Evolutionary conservation across 2,113 vertebrate genomes (phyloP).

Genomic region (Calyptomena viridis): DNA sequence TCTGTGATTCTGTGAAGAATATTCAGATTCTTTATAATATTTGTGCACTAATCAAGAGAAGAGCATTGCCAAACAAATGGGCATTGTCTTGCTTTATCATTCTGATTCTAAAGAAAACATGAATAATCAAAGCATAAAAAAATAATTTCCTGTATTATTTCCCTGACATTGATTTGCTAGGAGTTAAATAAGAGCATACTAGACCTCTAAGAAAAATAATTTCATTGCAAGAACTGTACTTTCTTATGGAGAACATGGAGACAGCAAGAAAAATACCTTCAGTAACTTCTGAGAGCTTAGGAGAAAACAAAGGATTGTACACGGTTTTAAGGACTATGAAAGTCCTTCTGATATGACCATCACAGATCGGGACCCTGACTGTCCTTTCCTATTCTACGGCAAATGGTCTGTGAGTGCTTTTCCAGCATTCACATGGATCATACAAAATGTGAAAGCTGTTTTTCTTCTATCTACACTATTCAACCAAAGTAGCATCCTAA

Average conservation of each 20-base stretch:
- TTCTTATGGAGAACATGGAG: not conserved
- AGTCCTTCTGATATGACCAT: not conserved
- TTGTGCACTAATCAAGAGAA: not conserved
- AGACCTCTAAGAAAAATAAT: not conserved
- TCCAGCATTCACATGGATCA: not conserved
- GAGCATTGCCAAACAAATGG: not conserved
- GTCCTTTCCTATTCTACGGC: not conserved
- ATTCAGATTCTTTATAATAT: not conserved
- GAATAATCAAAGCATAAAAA: not conserved
- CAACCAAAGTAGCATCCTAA: not conserved
- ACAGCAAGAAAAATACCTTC: not conserved
- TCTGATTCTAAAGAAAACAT: not conserved
- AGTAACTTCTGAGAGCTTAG: not conserved
- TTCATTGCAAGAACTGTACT: not conserved
- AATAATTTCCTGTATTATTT: not conserved
- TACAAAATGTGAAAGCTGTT: accelerated
- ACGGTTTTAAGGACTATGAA: not conserved
- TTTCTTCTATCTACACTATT: not conserved
- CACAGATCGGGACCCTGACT: not conserved
- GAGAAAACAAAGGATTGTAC: not conserved
- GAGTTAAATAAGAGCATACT: not conserved
- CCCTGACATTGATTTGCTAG: not conserved
- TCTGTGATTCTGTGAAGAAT: not conserved
- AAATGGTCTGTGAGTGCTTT: not conserved
- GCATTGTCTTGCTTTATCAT: not conserved